A percentile compares a stretch with the other conserved stretches of the same genome.
Conservation (phyloP, 2,797 vertebrate genomes). For the Pseudomugil tenellus region DNA sequence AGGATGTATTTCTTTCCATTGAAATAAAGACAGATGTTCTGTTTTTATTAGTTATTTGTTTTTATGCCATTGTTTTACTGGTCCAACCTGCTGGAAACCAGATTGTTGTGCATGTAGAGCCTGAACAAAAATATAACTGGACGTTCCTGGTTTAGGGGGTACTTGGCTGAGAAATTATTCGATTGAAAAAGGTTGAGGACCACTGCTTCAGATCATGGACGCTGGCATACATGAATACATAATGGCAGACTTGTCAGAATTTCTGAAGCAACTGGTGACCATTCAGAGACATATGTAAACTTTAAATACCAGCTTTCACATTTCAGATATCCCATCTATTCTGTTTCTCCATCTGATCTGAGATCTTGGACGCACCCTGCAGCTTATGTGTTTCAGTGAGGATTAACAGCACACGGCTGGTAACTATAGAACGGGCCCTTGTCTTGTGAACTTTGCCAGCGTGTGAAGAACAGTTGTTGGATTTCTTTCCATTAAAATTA, state of each 20-base stretch:
- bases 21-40: no score
- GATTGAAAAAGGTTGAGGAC: no score
- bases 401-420: conserved; percentile 58
- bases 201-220: neutral
- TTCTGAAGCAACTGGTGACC: neutral
- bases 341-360: conserved; percentile 26
- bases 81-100: no score
- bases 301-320: conserved; percentile 27
- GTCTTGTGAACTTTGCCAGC: conserved; percentile 37
- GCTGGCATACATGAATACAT: neutral
- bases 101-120: no score
- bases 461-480: conserved; percentile 70
- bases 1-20: no score
- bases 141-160: no score
- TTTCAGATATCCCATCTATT: conserved; percentile 26
- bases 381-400: conserved; percentile 29
- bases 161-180: no score
- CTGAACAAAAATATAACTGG: no score
- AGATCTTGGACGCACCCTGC: conserved; percentile 29
- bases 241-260: neutral
- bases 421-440: conserved; percentile 46
- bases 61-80: no score
- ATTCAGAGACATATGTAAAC: conserved; percentile 14
- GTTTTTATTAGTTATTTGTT: no score
- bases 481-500: conserved; percentile 57